These are phyloP conservation scores for Acropora yongei DNA, from an alignment of 64 coral and sea anemone genomes.

Conservation along the genomic window DNA sequence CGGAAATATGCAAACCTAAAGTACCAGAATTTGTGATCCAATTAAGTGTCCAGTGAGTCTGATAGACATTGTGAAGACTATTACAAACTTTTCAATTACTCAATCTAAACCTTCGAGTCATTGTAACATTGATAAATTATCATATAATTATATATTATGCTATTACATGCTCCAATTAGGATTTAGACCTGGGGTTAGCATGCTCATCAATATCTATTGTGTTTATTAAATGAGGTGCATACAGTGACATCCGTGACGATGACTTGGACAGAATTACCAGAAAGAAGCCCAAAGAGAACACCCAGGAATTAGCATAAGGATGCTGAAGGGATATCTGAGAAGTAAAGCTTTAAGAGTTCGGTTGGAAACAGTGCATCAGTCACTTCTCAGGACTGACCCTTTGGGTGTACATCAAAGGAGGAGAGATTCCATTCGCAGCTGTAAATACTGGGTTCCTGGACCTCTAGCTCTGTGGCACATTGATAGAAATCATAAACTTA, in stretches of 20 bases:
- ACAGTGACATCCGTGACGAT: constrained; percentile 25
- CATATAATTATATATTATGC: constrained; percentile 7
- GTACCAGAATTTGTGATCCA: not conserved
- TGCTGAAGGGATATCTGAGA: constrained; percentile 65
- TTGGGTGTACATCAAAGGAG: constrained; percentile 69
- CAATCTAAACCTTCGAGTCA: not conserved
- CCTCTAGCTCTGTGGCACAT: constrained; percentile 75
- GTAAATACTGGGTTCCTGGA: constrained; percentile 41
- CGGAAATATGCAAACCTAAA: not conserved
- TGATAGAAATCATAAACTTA: constrained; percentile 69
- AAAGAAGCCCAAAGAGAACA: constrained; percentile 50
- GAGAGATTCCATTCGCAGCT: constrained; percentile 65
- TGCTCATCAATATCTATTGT: constrained; percentile 1
- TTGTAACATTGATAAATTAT: not conserved
- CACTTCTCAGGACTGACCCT: constrained; percentile 65
- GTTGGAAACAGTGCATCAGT: constrained; percentile 62
- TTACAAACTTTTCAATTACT: constrained; percentile 18
- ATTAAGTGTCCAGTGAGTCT: not conserved
- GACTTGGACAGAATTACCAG: constrained; percentile 33
- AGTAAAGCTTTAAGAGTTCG: constrained; percentile 62
- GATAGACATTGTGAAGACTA: constrained; percentile 7
- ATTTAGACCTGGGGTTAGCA: constrained; percentile 4
- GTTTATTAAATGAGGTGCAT: constrained; percentile 22
- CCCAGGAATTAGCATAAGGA: constrained; percentile 55
- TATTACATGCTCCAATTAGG: not conserved